phyloP scores from a whole-genome alignment of 2,888 invertebrate genomes.

The Orgyia antiqua region DNA sequence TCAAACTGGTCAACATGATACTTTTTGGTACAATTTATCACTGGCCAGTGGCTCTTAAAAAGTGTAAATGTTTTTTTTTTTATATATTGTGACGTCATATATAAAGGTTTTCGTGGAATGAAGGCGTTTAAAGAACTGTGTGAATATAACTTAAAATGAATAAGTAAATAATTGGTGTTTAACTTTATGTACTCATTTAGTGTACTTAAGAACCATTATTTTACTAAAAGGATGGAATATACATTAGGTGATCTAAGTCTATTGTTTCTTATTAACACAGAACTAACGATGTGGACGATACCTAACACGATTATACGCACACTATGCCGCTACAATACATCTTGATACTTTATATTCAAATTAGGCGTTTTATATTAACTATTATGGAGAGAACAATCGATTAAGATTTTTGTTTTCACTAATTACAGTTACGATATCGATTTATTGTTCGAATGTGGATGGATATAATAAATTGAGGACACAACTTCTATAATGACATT shows the following conservation, averaged over 20 bases:
- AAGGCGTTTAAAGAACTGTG: too few relatives aligned
- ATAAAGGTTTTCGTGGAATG: too few relatives aligned
- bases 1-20: slow-evolving; percentile 4
- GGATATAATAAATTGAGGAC: slow-evolving; percentile 70
- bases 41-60: too few relatives aligned
- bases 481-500: slow-evolving; percentile 44
- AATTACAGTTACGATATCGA: slow-evolving; percentile 41
- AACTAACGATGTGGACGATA: slow-evolving; percentile 45
- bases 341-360: slow-evolving; percentile 43
- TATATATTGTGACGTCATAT: too few relatives aligned
- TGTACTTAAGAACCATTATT: slow-evolving; percentile 67
- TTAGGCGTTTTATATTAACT: slow-evolving; percentile 33
- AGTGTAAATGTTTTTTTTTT: too few relatives aligned
- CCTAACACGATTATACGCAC: slow-evolving; percentile 47
- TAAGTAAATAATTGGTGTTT: too few relatives aligned
- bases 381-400: slow-evolving; percentile 25
- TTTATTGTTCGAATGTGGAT: slow-evolving; percentile 75
- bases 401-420: slow-evolving; percentile 28
- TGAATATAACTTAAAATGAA: too few relatives aligned
- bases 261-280: slow-evolving; percentile 39
- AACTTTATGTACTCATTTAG: slow-evolving; percentile 68
- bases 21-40: too few relatives aligned
- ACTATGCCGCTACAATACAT: slow-evolving; percentile 50
- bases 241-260: slow-evolving; percentile 71
- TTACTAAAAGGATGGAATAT: slow-evolving; percentile 75